Evolutionary conservation across 92 coral and sea anemone species (phyloP).

Genomic region (Actinernus sp.): DNA sequence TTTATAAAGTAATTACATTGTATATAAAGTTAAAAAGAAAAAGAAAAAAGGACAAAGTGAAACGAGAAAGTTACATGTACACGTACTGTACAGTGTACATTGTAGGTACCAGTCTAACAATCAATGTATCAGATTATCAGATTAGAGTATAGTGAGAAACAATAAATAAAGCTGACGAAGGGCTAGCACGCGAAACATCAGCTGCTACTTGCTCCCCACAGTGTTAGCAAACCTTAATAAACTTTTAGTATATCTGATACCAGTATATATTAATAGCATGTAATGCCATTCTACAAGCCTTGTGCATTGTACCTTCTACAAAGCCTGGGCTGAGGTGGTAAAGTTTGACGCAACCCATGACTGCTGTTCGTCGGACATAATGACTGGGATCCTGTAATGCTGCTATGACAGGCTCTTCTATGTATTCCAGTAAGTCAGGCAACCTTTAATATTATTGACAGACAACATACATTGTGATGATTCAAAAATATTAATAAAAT

Average conservation of each 20-base stretch:
- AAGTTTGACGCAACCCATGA: conserved; percentile 92
- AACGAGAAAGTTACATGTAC: no score
- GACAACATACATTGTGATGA: no score
- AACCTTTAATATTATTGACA: conserved; percentile 72
- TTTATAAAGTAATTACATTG: no score
- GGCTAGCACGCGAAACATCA: background rate
- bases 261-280: background rate
- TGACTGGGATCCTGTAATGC: conserved; percentile 78
- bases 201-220: background rate
- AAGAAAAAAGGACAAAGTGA: no score
- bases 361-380: conserved; percentile 94
- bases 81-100: no score
- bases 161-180: background rate
- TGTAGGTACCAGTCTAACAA: no score
- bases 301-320: conserved; percentile 57
- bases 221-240: no score
- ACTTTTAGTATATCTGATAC: background rate
- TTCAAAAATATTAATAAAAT: no score
- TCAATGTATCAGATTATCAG: no score
- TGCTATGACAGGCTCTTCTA: conserved; percentile 81
- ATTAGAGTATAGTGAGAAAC: no score
- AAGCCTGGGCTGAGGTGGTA: conserved; percentile 86
- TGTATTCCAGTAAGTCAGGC: conserved; percentile 93
- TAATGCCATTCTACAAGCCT: no score
- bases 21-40: no score